Evolutionary conservation across 2,888 invertebrate genomes (phyloP).

Genomic region (Notodonta dromedarius): DNA sequence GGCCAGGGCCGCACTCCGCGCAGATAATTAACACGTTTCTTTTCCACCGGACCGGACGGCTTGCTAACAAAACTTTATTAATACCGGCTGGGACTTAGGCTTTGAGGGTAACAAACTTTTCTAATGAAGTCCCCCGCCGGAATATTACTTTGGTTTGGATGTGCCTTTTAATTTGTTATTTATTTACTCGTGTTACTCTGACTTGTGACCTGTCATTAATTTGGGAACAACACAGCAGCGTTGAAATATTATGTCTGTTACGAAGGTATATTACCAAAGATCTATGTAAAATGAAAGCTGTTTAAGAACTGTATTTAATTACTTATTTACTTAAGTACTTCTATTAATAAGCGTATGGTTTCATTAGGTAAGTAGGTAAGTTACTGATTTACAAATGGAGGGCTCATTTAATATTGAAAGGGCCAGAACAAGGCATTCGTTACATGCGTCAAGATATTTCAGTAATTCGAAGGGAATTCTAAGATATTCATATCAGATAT

Average conservation of each 20-base stretch:
- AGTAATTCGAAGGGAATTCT: slow-evolving; percentile 52
- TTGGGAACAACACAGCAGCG: background rate
- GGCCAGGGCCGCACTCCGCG: slow-evolving; percentile 54
- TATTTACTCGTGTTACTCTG: slow-evolving; percentile 47
- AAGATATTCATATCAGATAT: slow-evolving; percentile 70
- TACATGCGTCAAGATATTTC: slow-evolving; percentile 51
- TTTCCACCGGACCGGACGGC: slow-evolving; percentile 55
- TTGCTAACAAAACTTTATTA: slow-evolving; percentile 82
- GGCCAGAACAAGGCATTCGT: slow-evolving; percentile 51
- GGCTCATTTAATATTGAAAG: slow-evolving; percentile 48
- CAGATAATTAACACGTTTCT: slow-evolving; percentile 82
- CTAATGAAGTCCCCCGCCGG: slow-evolving; percentile 79
- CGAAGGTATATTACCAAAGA: background rate
- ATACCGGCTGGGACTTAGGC: slow-evolving; percentile 77
- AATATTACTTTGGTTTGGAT: slow-evolving; percentile 71
- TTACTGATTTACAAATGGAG: slow-evolving; percentile 22
- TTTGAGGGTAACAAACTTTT: slow-evolving; percentile 81
- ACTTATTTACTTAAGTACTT: background rate
- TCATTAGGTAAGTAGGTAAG: background rate
- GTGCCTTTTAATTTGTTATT: slow-evolving; percentile 76
- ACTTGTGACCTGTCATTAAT: background rate
- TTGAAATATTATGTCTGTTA: background rate
- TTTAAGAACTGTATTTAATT: background rate
- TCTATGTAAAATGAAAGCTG: background rate
- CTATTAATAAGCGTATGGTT: too few species aligned